A percentile compares a stretch with the other conserved stretches of the same genome.
Evolutionary conservation across 1,140 invertebrate species (phyloP).

Genomic region (Nomia melanderi): DNA sequence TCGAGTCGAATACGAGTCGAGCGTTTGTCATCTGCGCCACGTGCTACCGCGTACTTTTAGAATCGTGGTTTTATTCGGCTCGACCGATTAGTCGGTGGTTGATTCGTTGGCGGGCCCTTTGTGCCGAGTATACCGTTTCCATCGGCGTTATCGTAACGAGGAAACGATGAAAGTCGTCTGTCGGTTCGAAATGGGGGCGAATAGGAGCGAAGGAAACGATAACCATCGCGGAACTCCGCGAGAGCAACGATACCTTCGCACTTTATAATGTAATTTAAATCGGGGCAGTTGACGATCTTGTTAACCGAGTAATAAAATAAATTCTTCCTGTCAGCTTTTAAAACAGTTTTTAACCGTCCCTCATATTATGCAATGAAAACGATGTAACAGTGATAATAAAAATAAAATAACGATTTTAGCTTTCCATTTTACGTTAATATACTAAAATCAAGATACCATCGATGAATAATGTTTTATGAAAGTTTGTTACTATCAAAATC

Average conservation of each 20-base stretch:
- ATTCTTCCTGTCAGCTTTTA: no score
- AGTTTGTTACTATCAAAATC: neutral
- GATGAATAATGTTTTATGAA: no score
- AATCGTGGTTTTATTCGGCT: constrained; percentile 33
- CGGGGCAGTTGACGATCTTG: neutral
- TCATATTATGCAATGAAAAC: no score
- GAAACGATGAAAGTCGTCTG: neutral
- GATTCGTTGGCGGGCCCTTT: neutral
- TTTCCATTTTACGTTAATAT: no score
- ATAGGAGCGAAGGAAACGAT: neutral
- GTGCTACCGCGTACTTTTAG: constrained; percentile 37
- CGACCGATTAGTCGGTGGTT: constrained; percentile 13
- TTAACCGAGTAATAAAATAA: neutral
- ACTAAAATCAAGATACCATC: no score
- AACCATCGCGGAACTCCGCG: neutral
- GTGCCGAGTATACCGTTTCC: neutral
- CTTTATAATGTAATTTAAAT: neutral
- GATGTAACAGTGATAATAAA: no score
- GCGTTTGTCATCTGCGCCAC: constrained; percentile 46
- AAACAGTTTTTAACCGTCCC: no score
- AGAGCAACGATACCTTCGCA: neutral
- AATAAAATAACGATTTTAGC: no score
- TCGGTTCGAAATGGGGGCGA: neutral
- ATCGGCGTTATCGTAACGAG: constrained; percentile 2
- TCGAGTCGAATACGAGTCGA: constrained; percentile 30